Evolutionary conservation across 2,888 invertebrate species (phyloP), one percentile per base, ranked within the genome.

Genomic region (Pandemis heparana): DNA sequence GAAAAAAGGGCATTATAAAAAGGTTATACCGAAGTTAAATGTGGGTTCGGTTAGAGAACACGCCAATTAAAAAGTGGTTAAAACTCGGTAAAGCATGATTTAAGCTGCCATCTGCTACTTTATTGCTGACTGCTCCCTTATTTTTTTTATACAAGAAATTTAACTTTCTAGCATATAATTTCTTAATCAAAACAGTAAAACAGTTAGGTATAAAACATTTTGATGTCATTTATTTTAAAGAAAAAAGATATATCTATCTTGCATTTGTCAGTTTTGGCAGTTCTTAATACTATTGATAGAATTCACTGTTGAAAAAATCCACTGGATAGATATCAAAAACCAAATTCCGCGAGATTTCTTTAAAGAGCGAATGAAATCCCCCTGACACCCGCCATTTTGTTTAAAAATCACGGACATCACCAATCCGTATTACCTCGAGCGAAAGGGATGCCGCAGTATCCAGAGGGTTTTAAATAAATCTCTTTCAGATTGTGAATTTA

Each of bases 401-500:
- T 56, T 56, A 18, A 56, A 56, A 56, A 12, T 56, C 56, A 56
- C 12, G 56, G 56, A 9, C 12, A 12, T 56, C 56, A 23, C 62
- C 38, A 43, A 43, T 62, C 0, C 18, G 16, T 43, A 43, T 62
- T 62, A 48, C 43, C 43, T 64, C 64, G 65, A 46, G 63, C 46
- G n/a, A 39, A 16, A 38, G 14, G 65, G 38, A 53, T 48, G 10
- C 65, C 38, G 46, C 23, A 39, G 46, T 46, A 65, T 51, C 65
- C 65, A 65, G 48, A 39, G 65, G n/a, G n/a, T 53, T 65, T 65
- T 65, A 65, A 65, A 65, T 65, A 65, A 65, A 65, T 51, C 65
- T 46, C 65, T 65, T 65, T 68, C 56, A 72, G 56, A 68, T 72
- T 72, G 62, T 46, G 9, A 63, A 68, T 72, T 68, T 68, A 63